Evolutionary conservation across 1,140 invertebrate species (phyloP).

Genomic region (Drosophila neocordata): DNA sequence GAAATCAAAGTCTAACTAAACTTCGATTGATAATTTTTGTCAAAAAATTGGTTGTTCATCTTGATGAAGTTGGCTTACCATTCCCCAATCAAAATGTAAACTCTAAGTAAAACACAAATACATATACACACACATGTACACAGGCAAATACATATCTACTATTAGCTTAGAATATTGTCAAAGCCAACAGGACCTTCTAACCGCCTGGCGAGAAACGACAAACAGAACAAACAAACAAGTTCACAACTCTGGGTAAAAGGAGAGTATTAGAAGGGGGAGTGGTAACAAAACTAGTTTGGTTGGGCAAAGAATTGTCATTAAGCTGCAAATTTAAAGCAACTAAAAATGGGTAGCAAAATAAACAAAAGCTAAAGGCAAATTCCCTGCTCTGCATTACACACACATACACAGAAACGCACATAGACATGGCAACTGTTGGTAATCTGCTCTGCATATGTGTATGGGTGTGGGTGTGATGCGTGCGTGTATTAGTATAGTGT

Average conservation of each 20-base stretch:
- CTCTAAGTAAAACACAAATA: constrained; percentile 35
- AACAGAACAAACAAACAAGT: constrained; percentile 46
- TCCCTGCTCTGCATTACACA: constrained; percentile 50
- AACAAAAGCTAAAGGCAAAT: constrained; percentile 41
- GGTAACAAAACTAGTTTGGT: constrained; percentile 29
- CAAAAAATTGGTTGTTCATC: not conserved
- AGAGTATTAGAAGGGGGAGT: constrained; percentile 35
- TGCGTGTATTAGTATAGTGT: constrained; percentile 46
- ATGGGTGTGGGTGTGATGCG: constrained; percentile 27
- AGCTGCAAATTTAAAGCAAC: constrained; percentile 77
- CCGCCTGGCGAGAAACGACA: constrained; percentile 48
- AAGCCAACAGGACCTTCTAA: constrained; percentile 29
- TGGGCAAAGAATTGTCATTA: constrained; percentile 74
- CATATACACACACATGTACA: not conserved
- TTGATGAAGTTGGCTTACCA: not conserved
- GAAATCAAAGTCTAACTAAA: constrained; percentile 3
- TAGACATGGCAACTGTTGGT: constrained; percentile 14
- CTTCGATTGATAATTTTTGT: not conserved
- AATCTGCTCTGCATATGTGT: constrained; percentile 54
- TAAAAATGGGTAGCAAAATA: constrained; percentile 73
- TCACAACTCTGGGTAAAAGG: constrained; percentile 11
- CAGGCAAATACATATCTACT: not conserved
- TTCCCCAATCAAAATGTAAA: constrained; percentile 40
- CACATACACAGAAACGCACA: constrained; percentile 62
- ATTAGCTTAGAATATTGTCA: constrained; percentile 29